These are phyloP conservation scores for Strix aluco DNA, from an alignment of 2,113 vertebrate genomes.

Conservation along the genomic window DNA sequence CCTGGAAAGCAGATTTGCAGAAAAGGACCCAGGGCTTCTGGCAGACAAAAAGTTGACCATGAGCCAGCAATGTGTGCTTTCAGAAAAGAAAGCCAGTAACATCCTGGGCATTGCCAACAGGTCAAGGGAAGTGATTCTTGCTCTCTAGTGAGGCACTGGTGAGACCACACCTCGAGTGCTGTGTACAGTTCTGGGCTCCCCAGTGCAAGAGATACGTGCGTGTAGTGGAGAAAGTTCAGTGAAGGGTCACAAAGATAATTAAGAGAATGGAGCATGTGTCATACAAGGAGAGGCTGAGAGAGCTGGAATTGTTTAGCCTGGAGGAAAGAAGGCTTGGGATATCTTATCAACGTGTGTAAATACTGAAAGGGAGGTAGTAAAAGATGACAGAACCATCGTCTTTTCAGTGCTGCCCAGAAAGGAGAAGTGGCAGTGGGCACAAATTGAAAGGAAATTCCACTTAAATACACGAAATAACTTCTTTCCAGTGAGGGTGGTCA, in stretches of 20 bases:
- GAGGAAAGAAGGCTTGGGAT: neutral
- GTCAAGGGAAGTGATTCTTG: neutral
- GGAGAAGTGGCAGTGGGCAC: neutral
- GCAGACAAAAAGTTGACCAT: neutral
- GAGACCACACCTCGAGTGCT: neutral
- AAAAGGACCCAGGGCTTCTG: neutral
- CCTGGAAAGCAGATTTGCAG: neutral
- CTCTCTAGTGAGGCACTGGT: neutral
- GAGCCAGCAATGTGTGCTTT: neutral
- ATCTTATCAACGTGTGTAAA: neutral
- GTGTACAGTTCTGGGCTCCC: neutral
- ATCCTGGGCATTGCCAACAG: neutral
- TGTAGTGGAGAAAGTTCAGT: neutral
- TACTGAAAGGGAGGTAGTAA: neutral
- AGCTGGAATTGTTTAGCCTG: neutral
- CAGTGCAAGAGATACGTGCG: neutral
- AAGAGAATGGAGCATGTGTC: neutral
- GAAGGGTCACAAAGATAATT: neutral
- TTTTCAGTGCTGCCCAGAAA: neutral
- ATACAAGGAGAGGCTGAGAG: neutral
- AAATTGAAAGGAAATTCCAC: neutral
- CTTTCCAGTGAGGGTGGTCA: neutral
- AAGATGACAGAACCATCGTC: neutral
- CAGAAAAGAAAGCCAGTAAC: neutral
- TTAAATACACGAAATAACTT: neutral